phyloP scores from a whole-genome alignment of 1,140 invertebrate species.

The Meloidogyne chitwoodi region DNA sequence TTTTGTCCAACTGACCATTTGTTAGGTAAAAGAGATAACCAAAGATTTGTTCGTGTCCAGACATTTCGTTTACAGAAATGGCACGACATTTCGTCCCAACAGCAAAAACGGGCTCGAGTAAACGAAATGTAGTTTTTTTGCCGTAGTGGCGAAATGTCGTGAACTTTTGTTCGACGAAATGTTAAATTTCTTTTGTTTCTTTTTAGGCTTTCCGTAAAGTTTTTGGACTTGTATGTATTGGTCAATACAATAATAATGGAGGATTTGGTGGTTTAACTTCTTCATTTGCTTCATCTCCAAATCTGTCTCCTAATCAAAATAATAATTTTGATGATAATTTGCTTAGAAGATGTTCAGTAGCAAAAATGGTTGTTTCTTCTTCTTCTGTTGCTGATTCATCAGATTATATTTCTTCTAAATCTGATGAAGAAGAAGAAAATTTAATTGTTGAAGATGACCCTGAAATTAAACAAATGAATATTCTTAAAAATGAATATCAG shows the following conservation, averaged over 20 bases:
- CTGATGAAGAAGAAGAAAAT: neutral
- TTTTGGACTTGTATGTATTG: slow-evolving; percentile 47
- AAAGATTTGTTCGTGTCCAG: too few relatives aligned
- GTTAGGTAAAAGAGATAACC: too few relatives aligned
- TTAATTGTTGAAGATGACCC: neutral
- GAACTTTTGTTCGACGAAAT: too few relatives aligned
- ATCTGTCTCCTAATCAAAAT: neutral
- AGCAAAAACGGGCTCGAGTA: too few relatives aligned
- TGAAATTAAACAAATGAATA: neutral
- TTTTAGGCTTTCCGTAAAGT: slow-evolving; percentile 40
- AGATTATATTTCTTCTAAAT: neutral
- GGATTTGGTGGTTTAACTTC: neutral
- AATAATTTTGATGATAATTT: neutral
- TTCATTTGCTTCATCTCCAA: slow-evolving; percentile 19
- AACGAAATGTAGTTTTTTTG: too few relatives aligned
- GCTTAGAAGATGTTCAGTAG: neutral
- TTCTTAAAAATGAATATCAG: neutral
- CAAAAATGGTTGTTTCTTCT: neutral
- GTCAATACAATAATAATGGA: slow-evolving; percentile 8
- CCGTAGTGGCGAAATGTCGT: too few relatives aligned
- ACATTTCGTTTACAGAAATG: too few relatives aligned
- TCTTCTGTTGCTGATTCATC: neutral
- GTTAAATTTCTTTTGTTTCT: too few relatives aligned
- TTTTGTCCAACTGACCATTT: too few relatives aligned
- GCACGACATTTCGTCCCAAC: too few relatives aligned